Base-by-base conservation (phyloP, 2,797 vertebrate genomes). In the Labeo calbasu region DNA sequence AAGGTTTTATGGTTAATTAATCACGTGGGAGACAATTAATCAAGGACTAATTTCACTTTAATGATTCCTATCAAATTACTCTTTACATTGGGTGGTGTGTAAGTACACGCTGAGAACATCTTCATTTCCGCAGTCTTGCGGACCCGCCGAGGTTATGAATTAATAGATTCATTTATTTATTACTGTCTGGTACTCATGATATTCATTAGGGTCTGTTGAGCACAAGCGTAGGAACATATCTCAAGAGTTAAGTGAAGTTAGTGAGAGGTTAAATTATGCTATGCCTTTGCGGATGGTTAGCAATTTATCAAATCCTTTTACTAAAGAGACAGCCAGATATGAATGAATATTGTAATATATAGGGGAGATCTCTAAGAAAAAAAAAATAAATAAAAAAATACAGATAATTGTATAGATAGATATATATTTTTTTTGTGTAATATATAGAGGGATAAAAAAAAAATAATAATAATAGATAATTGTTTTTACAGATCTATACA, bases 1-100 rank as follows among this genome's bases (percentile, higher is more conserved):
- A 14, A 86, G 63, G 75, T 81, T 85, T 88, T 84, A 86, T 88
- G 85, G 53, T 79, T 85, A 89, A 89, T 89, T 88, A 86, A 88
- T 88, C 83, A 87, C 81, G 46, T 68, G 78, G 85, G 85, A 85
- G 83, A 86, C 75, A 79, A 89, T 89, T 86, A 85, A 86, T 89
- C 85, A 82, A 84, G 78, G 75, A 78, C 81, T 88, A 89, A 89
- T 88, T 86, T 76, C 77, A 43, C 86, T 86, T 83, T 86, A 89
- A 86, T 88, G 78, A 86, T 88, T 88, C 81, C 82, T 83, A 84
- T 88, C 75, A 82, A 88, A 88, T 85, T 83, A 85, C 65, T 86
- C 84, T 82, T 86, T 86, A 80, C 83, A 72, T 81, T 85, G 75
- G 83, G 32, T 72, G 14, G 75, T 51, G 75, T 85, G 70, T 88